Conservation (phyloP, 2,113 vertebrate genomes). For the Jaculus jaculus region DNA sequence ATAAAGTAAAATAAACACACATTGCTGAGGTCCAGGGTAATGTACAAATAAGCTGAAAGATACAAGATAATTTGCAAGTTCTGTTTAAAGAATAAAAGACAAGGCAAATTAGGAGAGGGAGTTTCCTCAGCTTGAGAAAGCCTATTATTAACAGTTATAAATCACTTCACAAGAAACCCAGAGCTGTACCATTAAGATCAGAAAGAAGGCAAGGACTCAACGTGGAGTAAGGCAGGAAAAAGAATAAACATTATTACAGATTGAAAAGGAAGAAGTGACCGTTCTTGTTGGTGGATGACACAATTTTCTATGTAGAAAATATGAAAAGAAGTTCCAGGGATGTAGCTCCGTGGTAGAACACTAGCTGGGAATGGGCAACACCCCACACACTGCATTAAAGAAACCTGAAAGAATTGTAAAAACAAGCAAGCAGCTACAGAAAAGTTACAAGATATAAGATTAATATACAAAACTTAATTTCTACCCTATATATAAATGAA, state of each 20-base stretch:
- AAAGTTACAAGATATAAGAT: not conserved
- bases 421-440: not conserved
- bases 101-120: not conserved
- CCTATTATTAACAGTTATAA: not conserved
- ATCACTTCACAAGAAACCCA: not conserved
- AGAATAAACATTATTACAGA: not conserved
- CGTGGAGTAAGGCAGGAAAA: not conserved
- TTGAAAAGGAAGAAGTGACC: not conserved
- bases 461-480: not conserved
- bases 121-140: not conserved
- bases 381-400: not conserved
- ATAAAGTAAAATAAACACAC: not conserved
- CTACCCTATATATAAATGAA: not conserved
- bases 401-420: not conserved
- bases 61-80: not conserved
- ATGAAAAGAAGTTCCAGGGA: not conserved
- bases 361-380: not conserved
- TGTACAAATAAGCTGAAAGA: not conserved
- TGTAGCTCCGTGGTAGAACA: not conserved
- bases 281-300: not conserved
- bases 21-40: not conserved
- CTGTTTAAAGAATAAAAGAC: constrained; percentile 1
- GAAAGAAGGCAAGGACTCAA: not conserved
- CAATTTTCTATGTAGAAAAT: not conserved
- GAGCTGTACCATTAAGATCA: not conserved